Conservation (phyloP, 2,113 vertebrate genomes). For the Turnix velox region DNA sequence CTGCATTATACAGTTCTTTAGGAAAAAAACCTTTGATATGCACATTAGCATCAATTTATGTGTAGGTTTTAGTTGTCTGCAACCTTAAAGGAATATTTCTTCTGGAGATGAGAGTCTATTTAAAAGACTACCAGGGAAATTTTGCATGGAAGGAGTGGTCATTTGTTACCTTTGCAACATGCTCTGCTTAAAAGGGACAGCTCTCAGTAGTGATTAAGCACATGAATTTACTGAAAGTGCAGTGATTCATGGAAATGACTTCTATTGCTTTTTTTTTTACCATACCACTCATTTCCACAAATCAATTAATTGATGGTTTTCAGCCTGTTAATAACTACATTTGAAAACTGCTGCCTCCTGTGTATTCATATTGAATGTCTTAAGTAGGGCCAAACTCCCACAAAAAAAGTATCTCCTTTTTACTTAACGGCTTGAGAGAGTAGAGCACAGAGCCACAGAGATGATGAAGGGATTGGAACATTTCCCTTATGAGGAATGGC, state of each 20-base stretch:
- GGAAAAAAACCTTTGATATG: slow-evolving; percentile 30
- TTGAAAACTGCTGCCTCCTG: background rate
- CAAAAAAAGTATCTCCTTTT: background rate
- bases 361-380: background rate
- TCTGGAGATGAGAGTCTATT: background rate
- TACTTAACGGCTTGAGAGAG: too few relatives aligned
- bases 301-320: background rate
- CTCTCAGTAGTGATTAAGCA: background rate
- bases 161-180: background rate
- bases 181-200: background rate
- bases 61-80: background rate
- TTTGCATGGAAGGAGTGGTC: background rate
- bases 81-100: slow-evolving; percentile 9
- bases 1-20: background rate
- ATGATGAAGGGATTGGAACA: too few relatives aligned
- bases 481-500: too few relatives aligned
- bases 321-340: background rate
- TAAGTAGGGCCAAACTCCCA: background rate
- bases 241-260: background rate
- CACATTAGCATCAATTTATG: slow-evolving; percentile 8
- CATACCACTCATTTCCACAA: background rate
- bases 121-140: background rate
- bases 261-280: background rate
- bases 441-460: too few relatives aligned
- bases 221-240: background rate